Evolutionary conservation across 2,888 invertebrate species (phyloP).

Genomic region (Drosophila anceps): DNA sequence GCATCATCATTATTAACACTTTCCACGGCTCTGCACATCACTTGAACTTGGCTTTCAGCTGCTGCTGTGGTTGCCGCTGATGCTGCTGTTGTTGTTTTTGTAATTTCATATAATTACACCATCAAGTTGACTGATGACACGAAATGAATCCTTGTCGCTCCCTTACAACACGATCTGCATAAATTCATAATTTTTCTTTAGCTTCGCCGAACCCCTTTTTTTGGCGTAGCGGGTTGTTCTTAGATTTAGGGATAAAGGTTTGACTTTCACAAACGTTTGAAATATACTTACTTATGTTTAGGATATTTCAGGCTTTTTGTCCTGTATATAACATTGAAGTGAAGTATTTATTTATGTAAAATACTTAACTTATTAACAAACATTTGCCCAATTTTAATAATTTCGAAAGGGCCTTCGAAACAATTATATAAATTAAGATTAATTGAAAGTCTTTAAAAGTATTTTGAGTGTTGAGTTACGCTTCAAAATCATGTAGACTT

Average conservation of each 20-base stretch:
- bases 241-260: conserved; percentile 24
- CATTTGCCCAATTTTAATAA: neutral
- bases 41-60: conserved; percentile 67
- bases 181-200: conserved; percentile 80
- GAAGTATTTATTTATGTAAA: neutral
- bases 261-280: conserved; percentile 21
- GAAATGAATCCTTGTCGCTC: conserved; percentile 84
- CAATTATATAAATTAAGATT: no score
- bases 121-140: conserved; percentile 86
- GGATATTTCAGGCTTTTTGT: neutral
- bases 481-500: no score
- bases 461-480: no score
- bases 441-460: no score
- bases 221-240: conserved; percentile 13
- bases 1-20: conserved; percentile 76
- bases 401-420: no score
- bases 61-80: conserved; percentile 15
- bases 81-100: conserved; percentile 53
- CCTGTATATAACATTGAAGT: no score
- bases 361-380: neutral
- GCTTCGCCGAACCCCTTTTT: conserved; percentile 35
- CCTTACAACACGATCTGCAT: conserved; percentile 79
- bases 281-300: neutral
- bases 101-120: conserved; percentile 84
- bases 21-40: conserved; percentile 59